phyloP scores from a whole-genome alignment of 2,888 invertebrate genomes.

The Dorcus parallelipipedus region DNA sequence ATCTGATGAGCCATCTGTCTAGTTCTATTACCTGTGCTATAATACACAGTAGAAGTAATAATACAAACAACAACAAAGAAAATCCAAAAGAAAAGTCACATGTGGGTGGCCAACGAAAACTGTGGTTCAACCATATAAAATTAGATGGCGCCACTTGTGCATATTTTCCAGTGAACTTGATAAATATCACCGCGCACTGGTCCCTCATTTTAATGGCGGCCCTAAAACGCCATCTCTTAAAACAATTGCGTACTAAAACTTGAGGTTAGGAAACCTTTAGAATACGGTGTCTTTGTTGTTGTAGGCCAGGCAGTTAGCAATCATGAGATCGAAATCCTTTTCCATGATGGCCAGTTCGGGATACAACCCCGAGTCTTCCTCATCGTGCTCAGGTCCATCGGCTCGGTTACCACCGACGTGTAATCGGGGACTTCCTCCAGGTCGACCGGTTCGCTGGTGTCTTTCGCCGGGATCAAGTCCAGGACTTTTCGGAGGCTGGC shows the following conservation, averaged over 20 bases:
- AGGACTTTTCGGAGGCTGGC: conserved; percentile 74
- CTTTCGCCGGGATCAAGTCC: conserved; percentile 72
- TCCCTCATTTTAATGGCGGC: conserved; percentile 88
- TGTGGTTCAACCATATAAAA: no score
- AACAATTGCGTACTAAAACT: not conserved
- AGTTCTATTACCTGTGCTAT: no score
- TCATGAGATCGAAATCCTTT: conserved; percentile 92
- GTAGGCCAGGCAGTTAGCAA: conserved; percentile 91
- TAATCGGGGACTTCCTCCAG: conserved; percentile 88
- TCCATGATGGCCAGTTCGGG: conserved; percentile 74
- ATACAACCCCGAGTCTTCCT: conserved; percentile 64
- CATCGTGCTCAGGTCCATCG: conserved; percentile 92
- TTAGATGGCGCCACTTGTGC: no score
- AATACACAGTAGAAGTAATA: no score
- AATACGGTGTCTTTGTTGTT: conserved; percentile 95
- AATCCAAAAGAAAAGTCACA: no score
- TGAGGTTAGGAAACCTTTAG: conserved; percentile 57
- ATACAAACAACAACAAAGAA: no score
- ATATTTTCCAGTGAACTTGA: no score
- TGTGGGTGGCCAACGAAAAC: no score
- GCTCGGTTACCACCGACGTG: conserved; percentile 74
- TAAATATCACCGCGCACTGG: conserved; percentile 77
- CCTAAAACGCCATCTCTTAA: conserved; percentile 42
- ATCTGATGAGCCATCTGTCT: no score
- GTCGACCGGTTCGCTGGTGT: conserved; percentile 88